Conservation (phyloP, 2,888 invertebrate genomes). For the Leptopilina myrica region DNA sequence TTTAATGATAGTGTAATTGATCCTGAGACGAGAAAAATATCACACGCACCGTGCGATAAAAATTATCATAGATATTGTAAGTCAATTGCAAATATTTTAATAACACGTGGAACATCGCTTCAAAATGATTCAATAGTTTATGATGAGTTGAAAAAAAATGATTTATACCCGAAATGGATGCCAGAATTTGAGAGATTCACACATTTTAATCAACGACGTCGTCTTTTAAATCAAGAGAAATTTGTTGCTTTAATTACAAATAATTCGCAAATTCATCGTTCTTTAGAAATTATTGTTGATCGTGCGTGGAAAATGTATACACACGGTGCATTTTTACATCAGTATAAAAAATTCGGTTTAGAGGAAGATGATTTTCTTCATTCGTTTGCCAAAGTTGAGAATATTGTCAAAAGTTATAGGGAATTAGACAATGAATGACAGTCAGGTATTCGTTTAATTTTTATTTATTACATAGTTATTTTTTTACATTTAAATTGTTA, state of each 20-base stretch:
- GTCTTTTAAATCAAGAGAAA: slow-evolving; percentile 74
- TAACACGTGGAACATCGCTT: slow-evolving; percentile 73
- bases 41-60: slow-evolving; percentile 47
- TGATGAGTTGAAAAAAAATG: slow-evolving; percentile 69
- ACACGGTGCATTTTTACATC: slow-evolving; percentile 78
- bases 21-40: slow-evolving; percentile 61
- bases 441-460: background rate
- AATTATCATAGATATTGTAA: slow-evolving; percentile 53
- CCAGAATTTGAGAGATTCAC: slow-evolving; percentile 68
- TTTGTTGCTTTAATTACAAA: slow-evolving; percentile 77
- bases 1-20: slow-evolving; percentile 56
- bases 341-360: slow-evolving; percentile 77
- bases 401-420: slow-evolving; percentile 76
- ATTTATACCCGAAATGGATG: slow-evolving; percentile 75
- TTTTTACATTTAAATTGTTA: no score
- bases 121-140: slow-evolving; percentile 61
- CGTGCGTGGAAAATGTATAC: slow-evolving; percentile 78
- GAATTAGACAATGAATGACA: slow-evolving; percentile 37
- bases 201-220: slow-evolving; percentile 73
- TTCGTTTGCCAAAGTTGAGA: slow-evolving; percentile 78
- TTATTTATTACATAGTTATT: no score
- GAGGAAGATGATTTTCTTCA: slow-evolving; percentile 77
- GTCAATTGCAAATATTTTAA: slow-evolving; percentile 73
- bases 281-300: slow-evolving; percentile 74
- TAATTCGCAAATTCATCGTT: slow-evolving; percentile 73